Percentiles rank a stretch among this genome's conserved stretches.
Conservation (phyloP, 2,888 invertebrate genomes). For the Ctena decussata region DNA sequence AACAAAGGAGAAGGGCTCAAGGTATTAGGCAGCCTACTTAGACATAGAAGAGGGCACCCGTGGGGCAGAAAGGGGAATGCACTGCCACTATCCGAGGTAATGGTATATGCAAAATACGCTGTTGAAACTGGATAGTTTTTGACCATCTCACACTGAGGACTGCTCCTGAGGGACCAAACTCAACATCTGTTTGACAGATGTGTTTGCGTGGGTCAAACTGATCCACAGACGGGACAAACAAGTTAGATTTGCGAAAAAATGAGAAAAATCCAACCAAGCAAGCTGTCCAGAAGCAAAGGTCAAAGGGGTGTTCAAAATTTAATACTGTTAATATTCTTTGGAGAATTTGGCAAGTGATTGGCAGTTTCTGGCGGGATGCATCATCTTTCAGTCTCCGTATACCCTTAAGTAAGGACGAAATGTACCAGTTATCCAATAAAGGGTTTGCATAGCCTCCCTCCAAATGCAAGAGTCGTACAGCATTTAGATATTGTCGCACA, state of each 20-base stretch:
- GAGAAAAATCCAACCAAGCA: slow-evolving; percentile 33
- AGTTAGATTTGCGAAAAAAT: slow-evolving; percentile 30
- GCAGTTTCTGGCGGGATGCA: too few relatives aligned
- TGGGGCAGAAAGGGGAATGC: slow-evolving; percentile 24
- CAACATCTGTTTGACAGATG: neutral
- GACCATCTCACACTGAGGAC: neutral
- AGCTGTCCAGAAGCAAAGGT: slow-evolving; percentile 36
- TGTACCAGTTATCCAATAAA: too few relatives aligned
- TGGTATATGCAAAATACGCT: neutral
- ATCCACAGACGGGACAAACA: slow-evolving; percentile 6
- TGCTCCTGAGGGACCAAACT: neutral
- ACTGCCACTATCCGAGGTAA: neutral
- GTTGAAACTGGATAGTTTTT: slow-evolving; percentile 7
- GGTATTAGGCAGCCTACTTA: neutral
- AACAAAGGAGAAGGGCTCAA: neutral
- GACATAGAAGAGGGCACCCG: neutral
- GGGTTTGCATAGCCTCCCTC: too few relatives aligned
- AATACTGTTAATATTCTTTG: too few relatives aligned
- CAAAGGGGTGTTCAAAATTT: too few relatives aligned
- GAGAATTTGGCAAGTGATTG: too few relatives aligned
- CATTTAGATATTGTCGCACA: too few relatives aligned
- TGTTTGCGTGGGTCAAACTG: slow-evolving; percentile 21
- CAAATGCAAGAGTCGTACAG: too few relatives aligned
- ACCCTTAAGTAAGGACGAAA: too few relatives aligned
- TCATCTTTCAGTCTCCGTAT: too few relatives aligned